These are phyloP conservation scores for Oxygymnocypris stewartii DNA, from an alignment of 2,113 vertebrate genomes.

Conservation along the genomic window DNA sequence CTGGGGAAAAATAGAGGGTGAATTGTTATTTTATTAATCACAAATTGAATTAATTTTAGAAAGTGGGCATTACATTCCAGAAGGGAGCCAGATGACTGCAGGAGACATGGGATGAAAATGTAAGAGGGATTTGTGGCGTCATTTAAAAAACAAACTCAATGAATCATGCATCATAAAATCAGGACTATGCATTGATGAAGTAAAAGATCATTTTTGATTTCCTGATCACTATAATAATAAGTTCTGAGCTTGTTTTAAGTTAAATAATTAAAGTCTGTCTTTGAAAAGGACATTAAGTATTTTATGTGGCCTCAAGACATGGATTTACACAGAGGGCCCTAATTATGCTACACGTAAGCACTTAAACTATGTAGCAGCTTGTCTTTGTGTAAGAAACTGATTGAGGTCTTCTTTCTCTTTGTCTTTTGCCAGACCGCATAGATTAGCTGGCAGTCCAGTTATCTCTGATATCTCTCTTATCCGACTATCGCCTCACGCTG, in stretches of 20 bases:
- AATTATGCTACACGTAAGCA: conserved; percentile 11
- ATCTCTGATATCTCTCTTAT: conserved; percentile 96
- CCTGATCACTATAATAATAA: not conserved
- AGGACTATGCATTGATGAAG: not conserved
- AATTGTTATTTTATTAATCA: not conserved
- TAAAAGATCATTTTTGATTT: not conserved
- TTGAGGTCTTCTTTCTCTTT: conserved; percentile 40
- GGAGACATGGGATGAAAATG: not conserved
- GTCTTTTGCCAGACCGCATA: conserved; percentile 80
- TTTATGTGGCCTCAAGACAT: not conserved
- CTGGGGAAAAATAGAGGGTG: not conserved
- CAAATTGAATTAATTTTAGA: not conserved
- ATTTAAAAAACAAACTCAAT: not conserved
- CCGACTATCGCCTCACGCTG: conserved; percentile 87
- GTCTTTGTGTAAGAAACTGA: conserved; percentile 7
- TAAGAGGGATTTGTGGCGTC: not conserved
- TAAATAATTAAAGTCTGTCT: not conserved
- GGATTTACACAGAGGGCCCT: not conserved
- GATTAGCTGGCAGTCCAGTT: conserved; percentile 88
- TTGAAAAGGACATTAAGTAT: not conserved
- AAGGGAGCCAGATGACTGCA: not conserved
- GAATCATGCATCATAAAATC: not conserved
- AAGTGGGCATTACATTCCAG: not conserved
- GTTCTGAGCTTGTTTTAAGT: not conserved
- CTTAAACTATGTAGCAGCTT: not conserved